Evolutionary conservation across 2,888 invertebrate genomes (phyloP).

Genomic region (Limnephilus auricula): DNA sequence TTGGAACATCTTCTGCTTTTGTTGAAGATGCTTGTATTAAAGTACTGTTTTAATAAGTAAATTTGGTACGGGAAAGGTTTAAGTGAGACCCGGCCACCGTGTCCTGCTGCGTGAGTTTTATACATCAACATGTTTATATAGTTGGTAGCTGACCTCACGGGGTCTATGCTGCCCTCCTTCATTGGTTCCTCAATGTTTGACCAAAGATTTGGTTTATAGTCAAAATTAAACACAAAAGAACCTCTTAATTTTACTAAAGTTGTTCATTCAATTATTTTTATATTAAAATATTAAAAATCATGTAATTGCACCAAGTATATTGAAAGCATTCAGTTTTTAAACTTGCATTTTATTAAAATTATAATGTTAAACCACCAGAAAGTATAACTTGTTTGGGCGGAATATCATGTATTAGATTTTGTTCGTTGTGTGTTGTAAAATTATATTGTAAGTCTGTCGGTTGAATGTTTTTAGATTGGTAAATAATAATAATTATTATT

Average conservation of each 20-base stretch:
- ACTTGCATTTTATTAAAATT: not conserved
- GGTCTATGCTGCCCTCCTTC: not conserved
- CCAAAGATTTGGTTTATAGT: not conserved
- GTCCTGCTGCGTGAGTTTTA: not conserved
- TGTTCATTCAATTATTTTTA: not conserved
- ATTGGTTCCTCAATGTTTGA: not conserved
- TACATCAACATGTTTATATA: no score
- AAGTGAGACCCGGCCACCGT: not conserved
- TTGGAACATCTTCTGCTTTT: not conserved
- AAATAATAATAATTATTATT: not conserved
- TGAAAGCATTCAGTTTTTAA: not conserved
- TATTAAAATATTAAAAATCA: not conserved
- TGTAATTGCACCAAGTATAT: not conserved
- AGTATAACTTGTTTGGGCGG: not conserved
- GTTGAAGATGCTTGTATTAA: no score
- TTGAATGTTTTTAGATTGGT: not conserved
- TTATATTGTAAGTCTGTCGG: not conserved
- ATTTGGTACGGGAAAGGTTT: not conserved
- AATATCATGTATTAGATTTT: not conserved
- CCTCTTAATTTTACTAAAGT: not conserved
- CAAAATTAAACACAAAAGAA: not conserved
- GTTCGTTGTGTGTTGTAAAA: not conserved
- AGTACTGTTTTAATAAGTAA: not conserved
- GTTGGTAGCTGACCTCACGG: no score
- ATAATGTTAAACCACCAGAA: not conserved